Evolutionary conservation across 2,113 vertebrate species (phyloP), one percentile per base, ranked within the genome.

Genomic region (Nesospiza acunhae): DNA sequence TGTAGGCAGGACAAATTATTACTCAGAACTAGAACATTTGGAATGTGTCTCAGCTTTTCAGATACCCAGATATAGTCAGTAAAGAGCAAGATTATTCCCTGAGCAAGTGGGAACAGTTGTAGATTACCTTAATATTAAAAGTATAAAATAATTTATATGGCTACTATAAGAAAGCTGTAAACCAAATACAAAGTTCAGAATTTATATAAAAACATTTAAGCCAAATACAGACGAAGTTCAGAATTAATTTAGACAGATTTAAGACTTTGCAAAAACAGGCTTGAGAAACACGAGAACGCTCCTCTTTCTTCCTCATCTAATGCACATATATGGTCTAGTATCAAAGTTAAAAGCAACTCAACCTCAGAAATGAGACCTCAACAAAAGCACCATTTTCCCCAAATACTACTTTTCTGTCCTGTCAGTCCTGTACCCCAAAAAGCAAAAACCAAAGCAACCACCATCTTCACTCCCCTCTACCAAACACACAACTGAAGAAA

Each of bases 1-100:
- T 2, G 84, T 90, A 91, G 92, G 86, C 89, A 94, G 63, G 44
- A 66, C 37, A 88, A 91, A 84, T 56, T 75, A 78, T 50, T 87
- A 64, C 60, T 63, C 85, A 88, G 64, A 69, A 87, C 44, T 23
- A 79, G 66, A 93, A 83, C 44, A 85, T 62, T 42, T 80, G 81
- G 64, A 90, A 90, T 8, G 16, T 44, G 30, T 62, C 27, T 76
- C 70, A 86, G 59, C 23, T 88, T 74, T 87, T 44, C 62, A 64
- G 80, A 89, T 26, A 81, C 17, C 58, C 69, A 75, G 63, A n/a
- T 50, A 75, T 1, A 63, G 35, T 11, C 72, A 80, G 24, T 33
- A 67, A 86, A 47, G 26, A 67, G 42, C 30, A 90, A 92, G 53
- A 66, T 39, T 33, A 77, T n/a, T 66, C 27, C 50, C 42, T 78